Percentiles rank a stretch among this genome's conserved stretches.
phyloP scores from a whole-genome alignment of 2,797 vertebrate species.

The Lithobates sylvaticus region DNA sequence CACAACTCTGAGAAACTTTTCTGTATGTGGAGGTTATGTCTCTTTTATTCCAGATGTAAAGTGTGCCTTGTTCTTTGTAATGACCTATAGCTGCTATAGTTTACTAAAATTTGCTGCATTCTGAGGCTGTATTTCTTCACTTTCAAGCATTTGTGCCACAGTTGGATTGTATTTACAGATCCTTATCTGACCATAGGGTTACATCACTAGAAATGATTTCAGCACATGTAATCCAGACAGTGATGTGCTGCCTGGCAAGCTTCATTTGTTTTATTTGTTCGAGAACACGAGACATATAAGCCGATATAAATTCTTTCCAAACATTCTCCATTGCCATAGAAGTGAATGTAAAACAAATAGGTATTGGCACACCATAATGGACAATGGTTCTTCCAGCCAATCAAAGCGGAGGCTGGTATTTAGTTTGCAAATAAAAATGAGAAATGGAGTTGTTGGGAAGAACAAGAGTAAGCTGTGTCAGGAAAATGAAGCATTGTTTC shows the following conservation, averaged over 20 bases:
- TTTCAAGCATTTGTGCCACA: too few relatives aligned
- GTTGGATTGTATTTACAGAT: not conserved
- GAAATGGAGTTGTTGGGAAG: slow-evolving; percentile 15
- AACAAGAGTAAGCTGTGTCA: slow-evolving; percentile 1
- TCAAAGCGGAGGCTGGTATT: not conserved
- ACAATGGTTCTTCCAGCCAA: not conserved
- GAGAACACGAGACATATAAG: slow-evolving; percentile 12
- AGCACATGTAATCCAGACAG: not conserved
- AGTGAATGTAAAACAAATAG: slow-evolving; percentile 16
- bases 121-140: too few relatives aligned
- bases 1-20: too few relatives aligned
- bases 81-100: too few relatives aligned
- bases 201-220: not conserved
- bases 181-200: not conserved
- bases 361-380: slow-evolving; percentile 2
- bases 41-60: too few relatives aligned
- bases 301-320: slow-evolving; percentile 13
- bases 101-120: too few relatives aligned
- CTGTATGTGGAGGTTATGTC: too few relatives aligned
- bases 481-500: slow-evolving; percentile 42
- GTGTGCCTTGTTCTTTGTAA: too few relatives aligned
- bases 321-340: not conserved
- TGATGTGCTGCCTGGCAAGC: not conserved
- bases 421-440: slow-evolving; percentile 45
- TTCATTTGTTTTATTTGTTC: not conserved